Conservation (phyloP, 2,113 vertebrate genomes). For the Bufo bufo region DNA sequence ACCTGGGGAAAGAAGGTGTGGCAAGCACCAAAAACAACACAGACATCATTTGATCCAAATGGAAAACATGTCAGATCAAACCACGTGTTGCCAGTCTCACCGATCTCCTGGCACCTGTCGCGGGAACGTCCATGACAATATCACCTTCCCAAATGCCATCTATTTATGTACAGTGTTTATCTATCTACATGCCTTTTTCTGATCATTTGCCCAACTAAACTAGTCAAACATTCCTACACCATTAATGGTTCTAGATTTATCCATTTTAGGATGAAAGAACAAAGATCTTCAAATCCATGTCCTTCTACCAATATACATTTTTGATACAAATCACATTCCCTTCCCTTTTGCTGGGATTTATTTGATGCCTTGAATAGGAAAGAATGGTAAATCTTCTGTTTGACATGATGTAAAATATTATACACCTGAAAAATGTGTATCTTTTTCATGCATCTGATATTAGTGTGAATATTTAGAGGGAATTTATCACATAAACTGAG, state of each 20-base stretch:
- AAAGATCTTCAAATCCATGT: background rate
- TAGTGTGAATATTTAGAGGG: slow-evolving; percentile 45
- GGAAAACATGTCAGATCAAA: no score
- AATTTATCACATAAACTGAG: slow-evolving; percentile 31
- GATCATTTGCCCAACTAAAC: background rate
- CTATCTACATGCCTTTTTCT: background rate
- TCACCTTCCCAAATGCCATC: no score
- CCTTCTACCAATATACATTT: slow-evolving; percentile 28
- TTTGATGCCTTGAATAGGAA: slow-evolving; percentile 41
- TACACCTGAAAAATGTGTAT: slow-evolving; percentile 45
- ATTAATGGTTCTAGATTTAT: background rate
- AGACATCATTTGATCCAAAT: no score
- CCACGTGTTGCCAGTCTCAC: no score
- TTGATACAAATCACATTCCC: slow-evolving; percentile 37
- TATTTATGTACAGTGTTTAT: background rate
- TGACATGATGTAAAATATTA: slow-evolving; percentile 44
- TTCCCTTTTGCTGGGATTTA: slow-evolving; percentile 32
- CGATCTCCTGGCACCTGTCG: no score
- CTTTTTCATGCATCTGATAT: slow-evolving; percentile 43
- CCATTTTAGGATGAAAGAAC: background rate
- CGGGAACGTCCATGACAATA: no score
- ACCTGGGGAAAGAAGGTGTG: no score
- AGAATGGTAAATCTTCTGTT: slow-evolving; percentile 35
- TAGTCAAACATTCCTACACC: background rate
- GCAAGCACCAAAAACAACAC: no score